Evolutionary conservation across 2,888 invertebrate genomes (phyloP).

Genomic region (Lampropteryx suffumata): DNA sequence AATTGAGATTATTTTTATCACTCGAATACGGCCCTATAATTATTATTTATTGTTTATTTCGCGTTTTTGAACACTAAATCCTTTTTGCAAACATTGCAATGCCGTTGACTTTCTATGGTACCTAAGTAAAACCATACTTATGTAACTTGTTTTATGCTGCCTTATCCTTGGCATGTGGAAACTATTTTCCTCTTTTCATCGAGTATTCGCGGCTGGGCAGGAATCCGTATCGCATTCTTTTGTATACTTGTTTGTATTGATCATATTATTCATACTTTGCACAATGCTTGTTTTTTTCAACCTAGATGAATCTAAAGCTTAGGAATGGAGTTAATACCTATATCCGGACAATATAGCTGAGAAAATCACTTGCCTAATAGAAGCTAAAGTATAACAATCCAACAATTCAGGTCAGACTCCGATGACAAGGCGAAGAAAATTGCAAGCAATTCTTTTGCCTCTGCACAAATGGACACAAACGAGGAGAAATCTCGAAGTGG

Average conservation of each 20-base stretch:
- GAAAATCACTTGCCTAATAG: not conserved
- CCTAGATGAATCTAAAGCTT: not conserved
- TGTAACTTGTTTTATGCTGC: slow-evolving; percentile 29
- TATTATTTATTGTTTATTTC: not conserved
- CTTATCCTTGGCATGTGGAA: slow-evolving; percentile 29
- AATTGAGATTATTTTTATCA: too few relatives aligned
- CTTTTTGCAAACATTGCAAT: slow-evolving; percentile 10
- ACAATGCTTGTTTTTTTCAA: too few relatives aligned
- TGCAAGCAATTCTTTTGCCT: slow-evolving; percentile 10
- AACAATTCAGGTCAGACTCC: not conserved
- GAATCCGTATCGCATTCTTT: slow-evolving; percentile 15
- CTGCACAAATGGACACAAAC: slow-evolving; percentile 18
- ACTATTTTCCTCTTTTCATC: slow-evolving; percentile 28
- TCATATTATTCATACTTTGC: slow-evolving; percentile 1
- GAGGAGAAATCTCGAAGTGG: slow-evolving; percentile 20
- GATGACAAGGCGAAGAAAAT: slow-evolving; percentile 11
- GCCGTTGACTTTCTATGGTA: slow-evolving; percentile 18
- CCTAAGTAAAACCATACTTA: slow-evolving; percentile 22
- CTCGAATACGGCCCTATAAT: too few relatives aligned
- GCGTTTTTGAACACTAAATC: slow-evolving; percentile 2
- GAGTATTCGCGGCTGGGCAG: slow-evolving; percentile 15
- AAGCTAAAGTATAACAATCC: not conserved
- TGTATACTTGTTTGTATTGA: slow-evolving; percentile 9
- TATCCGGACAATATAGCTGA: not conserved
- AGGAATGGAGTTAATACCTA: not conserved